A percentile compares a stretch with the other conserved stretches of the same genome.
Conservation (phyloP, 2,797 vertebrate genomes). For the Spondyliosoma cantharus region DNA sequence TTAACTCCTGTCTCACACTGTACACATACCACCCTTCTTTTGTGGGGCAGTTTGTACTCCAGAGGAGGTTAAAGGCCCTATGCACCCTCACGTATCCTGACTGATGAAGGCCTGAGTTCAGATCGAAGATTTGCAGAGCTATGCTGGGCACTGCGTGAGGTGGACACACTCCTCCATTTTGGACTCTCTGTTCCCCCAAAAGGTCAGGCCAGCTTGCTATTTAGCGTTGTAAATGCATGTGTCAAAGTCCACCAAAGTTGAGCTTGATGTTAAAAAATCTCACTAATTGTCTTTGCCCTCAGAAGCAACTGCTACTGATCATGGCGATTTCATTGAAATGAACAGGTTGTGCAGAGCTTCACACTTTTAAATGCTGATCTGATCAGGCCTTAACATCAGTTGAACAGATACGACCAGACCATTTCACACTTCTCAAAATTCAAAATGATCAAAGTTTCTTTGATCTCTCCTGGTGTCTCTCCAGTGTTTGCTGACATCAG, state of each 20-base stretch:
- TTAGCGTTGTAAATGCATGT: background rate
- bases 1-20: background rate
- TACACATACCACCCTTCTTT: background rate
- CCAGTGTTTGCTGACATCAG: constrained; percentile 43
- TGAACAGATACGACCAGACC: background rate
- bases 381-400: no score
- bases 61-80: background rate
- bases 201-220: background rate
- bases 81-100: background rate
- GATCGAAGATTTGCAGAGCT: background rate
- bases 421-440: background rate
- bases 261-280: background rate
- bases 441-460: constrained; percentile 8
- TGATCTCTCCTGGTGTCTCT: constrained; percentile 8
- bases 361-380: background rate
- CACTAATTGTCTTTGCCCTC: background rate
- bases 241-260: background rate
- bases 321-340: background rate
- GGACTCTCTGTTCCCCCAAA: background rate
- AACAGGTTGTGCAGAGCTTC: background rate
- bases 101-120: background rate
- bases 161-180: background rate
- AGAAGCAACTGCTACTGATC: background rate
- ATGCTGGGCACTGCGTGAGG: background rate
- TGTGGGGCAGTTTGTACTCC: background rate